Base-by-base conservation (phyloP, 2,797 vertebrate genomes). In the Taeniopygia guttata region DNA sequence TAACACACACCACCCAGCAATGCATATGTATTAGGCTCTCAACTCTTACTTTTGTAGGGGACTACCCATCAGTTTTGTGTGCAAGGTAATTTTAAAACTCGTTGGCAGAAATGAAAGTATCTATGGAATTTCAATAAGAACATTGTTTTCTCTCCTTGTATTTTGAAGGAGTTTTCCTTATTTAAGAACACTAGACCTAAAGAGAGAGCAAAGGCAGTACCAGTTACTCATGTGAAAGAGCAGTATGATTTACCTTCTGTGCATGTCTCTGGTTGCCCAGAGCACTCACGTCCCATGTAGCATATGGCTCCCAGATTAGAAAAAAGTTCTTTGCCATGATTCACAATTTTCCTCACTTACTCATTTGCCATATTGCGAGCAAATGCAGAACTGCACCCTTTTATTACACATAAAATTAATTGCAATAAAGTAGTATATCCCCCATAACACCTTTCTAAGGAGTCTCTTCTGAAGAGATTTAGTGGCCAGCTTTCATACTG, bases 301-400 rank as follows among this genome's bases (percentile, higher is more conserved):
- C 77, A 92, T 86, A 82, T 84, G 86, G 84, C 48, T 93, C 51
- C 64, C 84, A 96, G 62, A 81, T 80, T 46, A 93, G 60, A 45
- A 60, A 49, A 63, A 68, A 30, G 17, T 67, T 79, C 52, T 25
- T 90, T 73, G 63, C 78, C 75, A 73, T 88, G 89, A 52, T 32
- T 94, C 72, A 74, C 70, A 56, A 15, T 92, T 85, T 85, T 84
- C 64, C 52, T 89, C 81, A 25, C 51, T 77, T 60, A 81, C 22
- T 81, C 22, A 49, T 75, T 82, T 91, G 67, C 78, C 86, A 82
- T 89, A 75, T 89, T 91, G 86, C 0, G 1, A 89, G 81, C 78
- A 93, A 96, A 92, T 82, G 86, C 81, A 67, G 66, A 89, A 84
- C 40, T 34, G 18, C 30, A 69, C 18, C n/a, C 23, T 82, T 74